Evolutionary conservation across 2,888 invertebrate species (phyloP).

Genomic region (Dastarcus helophoroides): DNA sequence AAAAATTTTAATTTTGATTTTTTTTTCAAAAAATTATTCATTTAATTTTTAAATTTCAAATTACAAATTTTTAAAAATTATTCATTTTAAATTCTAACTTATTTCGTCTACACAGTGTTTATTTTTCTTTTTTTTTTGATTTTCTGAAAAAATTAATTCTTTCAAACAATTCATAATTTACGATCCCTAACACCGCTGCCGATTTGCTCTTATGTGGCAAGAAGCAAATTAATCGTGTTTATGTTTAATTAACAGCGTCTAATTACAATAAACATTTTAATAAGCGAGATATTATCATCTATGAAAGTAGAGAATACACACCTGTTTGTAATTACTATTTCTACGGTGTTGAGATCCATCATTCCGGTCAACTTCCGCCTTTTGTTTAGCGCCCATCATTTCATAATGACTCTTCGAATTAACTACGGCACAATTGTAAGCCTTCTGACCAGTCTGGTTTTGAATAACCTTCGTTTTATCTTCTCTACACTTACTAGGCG

Average conservation of each 20-base stretch:
- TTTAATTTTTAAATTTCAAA: no score
- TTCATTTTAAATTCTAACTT: no score
- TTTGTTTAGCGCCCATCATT: conserved; percentile 29
- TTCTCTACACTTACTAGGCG: conserved; percentile 32
- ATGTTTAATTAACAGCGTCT: background rate
- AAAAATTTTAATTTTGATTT: no score
- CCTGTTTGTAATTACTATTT: conserved; percentile 24
- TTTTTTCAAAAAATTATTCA: no score
- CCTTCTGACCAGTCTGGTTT: conserved; percentile 20
- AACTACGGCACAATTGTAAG: conserved; percentile 25
- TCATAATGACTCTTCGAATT: conserved; percentile 32
- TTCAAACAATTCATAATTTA: no score
- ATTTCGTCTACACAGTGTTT: no score
- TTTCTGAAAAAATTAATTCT: no score
- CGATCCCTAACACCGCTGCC: no score
- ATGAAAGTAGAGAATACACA: no score
- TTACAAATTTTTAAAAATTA: no score
- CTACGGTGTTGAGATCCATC: conserved; percentile 25
- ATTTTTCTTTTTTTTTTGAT: no score
- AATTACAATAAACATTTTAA: background rate
- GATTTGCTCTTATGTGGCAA: conserved; percentile 6
- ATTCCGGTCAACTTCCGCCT: conserved; percentile 28
- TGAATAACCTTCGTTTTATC: conserved; percentile 17
- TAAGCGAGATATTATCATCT: no score
- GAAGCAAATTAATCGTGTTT: background rate